Conservation (phyloP, 2,888 invertebrate genomes). For the Caenorhabditis sp. region DNA sequence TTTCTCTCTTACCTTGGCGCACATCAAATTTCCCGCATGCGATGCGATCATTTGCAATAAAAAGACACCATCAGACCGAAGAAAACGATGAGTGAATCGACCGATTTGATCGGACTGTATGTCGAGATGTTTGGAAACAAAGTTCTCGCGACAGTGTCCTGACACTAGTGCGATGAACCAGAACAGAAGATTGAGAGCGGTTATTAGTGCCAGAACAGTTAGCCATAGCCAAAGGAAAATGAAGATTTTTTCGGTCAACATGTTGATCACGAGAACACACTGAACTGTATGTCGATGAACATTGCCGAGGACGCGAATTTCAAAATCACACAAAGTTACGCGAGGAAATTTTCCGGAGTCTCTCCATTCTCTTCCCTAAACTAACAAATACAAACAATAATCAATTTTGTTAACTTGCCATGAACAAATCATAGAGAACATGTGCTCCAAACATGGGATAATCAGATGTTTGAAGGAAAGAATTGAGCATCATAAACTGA, state of each 20-base stretch:
- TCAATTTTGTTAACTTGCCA: conserved; percentile 52
- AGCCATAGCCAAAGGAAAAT: conserved; percentile 71
- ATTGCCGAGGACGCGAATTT: conserved; percentile 71
- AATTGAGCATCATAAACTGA: conserved; percentile 73
- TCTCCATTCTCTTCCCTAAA: conserved; percentile 68
- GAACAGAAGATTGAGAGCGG: conserved; percentile 65
- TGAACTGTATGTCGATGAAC: conserved; percentile 69
- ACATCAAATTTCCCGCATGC: conserved; percentile 59
- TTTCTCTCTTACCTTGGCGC: conserved; percentile 42
- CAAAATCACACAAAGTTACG: conserved; percentile 72
- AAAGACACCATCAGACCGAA: conserved; percentile 69
- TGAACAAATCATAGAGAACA: conserved; percentile 72
- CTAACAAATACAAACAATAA: not conserved
- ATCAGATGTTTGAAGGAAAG: conserved; percentile 72
- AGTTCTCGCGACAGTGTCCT: conserved; percentile 55
- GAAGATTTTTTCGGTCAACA: conserved; percentile 71
- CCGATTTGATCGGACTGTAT: conserved; percentile 52
- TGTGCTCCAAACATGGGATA: conserved; percentile 72
- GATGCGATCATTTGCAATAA: conserved; percentile 62
- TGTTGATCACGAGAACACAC: conserved; percentile 70
- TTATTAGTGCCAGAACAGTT: conserved; percentile 62
- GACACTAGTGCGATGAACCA: conserved; percentile 68
- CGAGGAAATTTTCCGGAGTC: conserved; percentile 72
- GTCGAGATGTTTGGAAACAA: conserved; percentile 51
- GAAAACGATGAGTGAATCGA: conserved; percentile 64